phyloP scores from a whole-genome alignment of 2,888 invertebrate species.

The Tryphoninae sp. region DNA sequence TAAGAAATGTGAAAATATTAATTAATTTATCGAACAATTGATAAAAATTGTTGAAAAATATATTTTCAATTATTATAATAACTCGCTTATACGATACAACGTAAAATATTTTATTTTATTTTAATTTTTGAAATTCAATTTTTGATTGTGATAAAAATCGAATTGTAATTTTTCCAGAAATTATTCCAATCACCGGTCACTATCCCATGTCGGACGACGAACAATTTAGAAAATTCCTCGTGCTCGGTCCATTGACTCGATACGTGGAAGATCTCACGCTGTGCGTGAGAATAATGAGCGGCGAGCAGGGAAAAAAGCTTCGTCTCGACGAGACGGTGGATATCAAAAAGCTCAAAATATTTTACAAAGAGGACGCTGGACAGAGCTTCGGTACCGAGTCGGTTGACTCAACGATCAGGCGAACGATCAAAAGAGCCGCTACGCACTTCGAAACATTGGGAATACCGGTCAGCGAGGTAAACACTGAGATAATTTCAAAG shows the following conservation, averaged over 20 bases:
- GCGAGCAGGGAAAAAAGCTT: conserved; percentile 80
- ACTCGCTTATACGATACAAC: not conserved
- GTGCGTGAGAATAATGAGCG: conserved; percentile 85
- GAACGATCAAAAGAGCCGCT: conserved; percentile 82
- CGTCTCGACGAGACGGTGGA: conserved; percentile 83
- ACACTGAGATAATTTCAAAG: conserved; percentile 40
- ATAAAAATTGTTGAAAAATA: not conserved
- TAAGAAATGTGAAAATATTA: not conserved
- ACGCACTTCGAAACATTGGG: conserved; percentile 82
- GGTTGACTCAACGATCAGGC: conserved; percentile 83
- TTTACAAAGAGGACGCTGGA: conserved; percentile 86
- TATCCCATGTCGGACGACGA: conserved; percentile 83
- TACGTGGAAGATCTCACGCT: conserved; percentile 89
- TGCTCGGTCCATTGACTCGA: conserved; percentile 90
- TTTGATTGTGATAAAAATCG: not conserved
- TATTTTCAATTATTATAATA: not conserved
- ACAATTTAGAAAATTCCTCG: conserved; percentile 82
- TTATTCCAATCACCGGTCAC: conserved; percentile 84
- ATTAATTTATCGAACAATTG: not conserved
- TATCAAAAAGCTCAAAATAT: conserved; percentile 82
- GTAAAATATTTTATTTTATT: not conserved
- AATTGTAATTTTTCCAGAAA: conserved; percentile 78
- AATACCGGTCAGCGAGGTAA: conserved; percentile 80
- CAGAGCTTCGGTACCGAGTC: conserved; percentile 82
- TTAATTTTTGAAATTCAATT: not conserved